These are phyloP conservation scores for Smithornis capensis DNA, from an alignment of 2,113 vertebrate genomes.

Conservation along the genomic window DNA sequence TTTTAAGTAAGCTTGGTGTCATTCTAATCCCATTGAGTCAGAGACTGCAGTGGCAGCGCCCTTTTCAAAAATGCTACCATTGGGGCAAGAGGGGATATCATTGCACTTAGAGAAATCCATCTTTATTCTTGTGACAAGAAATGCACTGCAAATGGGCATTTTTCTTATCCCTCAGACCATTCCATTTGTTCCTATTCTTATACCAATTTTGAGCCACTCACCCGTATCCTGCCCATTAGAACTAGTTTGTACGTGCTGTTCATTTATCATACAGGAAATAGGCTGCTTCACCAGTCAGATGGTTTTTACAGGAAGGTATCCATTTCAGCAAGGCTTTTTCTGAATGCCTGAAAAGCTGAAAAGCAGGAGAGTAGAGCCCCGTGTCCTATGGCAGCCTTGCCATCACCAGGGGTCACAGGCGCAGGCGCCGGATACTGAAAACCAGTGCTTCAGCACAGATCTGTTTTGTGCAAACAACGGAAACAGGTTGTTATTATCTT, in stretches of 20 bases:
- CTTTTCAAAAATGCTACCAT: background rate
- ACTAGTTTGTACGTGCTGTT: background rate
- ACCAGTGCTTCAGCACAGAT: background rate
- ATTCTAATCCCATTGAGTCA: background rate
- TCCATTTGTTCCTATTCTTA: slow-evolving; percentile 46
- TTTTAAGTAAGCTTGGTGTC: background rate
- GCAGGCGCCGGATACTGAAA: accelerated
- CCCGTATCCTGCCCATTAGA: slow-evolving; percentile 4
- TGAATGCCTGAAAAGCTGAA: background rate
- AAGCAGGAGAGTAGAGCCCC: background rate
- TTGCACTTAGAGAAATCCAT: background rate
- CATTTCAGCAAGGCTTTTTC: background rate
- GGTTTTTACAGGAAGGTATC: background rate
- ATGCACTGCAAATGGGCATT: background rate
- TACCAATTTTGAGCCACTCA: background rate
- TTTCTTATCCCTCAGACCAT: background rate
- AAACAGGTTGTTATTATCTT: background rate
- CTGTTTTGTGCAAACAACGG: background rate
- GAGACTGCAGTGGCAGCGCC: background rate
- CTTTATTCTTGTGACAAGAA: slow-evolving; percentile 26
- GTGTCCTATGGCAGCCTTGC: background rate
- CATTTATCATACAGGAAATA: slow-evolving; percentile 3
- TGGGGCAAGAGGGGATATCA: background rate
- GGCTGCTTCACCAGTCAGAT: background rate
- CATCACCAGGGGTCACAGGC: background rate